Percentiles rank a stretch among this genome's conserved stretches.
Conservation (phyloP, 2,888 invertebrate species). For the Catotricha subobsoleta region DNA sequence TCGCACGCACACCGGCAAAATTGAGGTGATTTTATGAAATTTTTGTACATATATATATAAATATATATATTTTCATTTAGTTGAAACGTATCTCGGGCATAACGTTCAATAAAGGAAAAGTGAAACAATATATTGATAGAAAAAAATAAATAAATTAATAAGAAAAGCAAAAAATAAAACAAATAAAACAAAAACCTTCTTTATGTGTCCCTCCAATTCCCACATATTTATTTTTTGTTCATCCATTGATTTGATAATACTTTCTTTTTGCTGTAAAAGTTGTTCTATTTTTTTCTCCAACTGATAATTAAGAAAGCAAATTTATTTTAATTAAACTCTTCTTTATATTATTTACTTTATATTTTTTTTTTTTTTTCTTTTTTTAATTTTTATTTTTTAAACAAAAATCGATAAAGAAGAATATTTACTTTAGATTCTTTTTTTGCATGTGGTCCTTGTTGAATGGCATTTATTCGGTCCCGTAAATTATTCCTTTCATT, state of each 20-base stretch:
- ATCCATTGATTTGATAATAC: conserved; percentile 18
- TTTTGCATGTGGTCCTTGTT: conserved; percentile 24
- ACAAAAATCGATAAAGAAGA: neutral
- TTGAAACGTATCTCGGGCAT: too few species aligned
- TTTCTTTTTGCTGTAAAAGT: conserved; percentile 14
- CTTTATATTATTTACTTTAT: too few species aligned
- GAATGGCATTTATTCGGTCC: conserved; percentile 20
- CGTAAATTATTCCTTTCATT: conserved; percentile 22
- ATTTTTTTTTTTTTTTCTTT: neutral
- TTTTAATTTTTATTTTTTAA: neutral
- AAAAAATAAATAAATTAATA: too few species aligned
- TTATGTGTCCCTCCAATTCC: conserved; percentile 35
- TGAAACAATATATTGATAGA: too few species aligned
- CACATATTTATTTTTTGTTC: conserved; percentile 22
- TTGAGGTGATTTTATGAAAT: too few species aligned
- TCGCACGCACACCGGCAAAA: too few species aligned
- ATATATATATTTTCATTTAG: too few species aligned
- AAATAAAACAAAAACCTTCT: conserved; percentile 17
- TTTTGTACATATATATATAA: too few species aligned
- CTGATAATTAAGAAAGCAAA: neutral
- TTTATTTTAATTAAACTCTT: too few species aligned
- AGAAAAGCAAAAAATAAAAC: too few species aligned
- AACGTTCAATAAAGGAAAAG: too few species aligned
- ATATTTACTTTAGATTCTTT: conserved; percentile 18
- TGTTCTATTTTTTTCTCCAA: conserved; percentile 8